Evolutionary conservation across 2,888 invertebrate species (phyloP), one percentile per base, ranked within the genome.

Genomic region (Oasisia sp.): DNA sequence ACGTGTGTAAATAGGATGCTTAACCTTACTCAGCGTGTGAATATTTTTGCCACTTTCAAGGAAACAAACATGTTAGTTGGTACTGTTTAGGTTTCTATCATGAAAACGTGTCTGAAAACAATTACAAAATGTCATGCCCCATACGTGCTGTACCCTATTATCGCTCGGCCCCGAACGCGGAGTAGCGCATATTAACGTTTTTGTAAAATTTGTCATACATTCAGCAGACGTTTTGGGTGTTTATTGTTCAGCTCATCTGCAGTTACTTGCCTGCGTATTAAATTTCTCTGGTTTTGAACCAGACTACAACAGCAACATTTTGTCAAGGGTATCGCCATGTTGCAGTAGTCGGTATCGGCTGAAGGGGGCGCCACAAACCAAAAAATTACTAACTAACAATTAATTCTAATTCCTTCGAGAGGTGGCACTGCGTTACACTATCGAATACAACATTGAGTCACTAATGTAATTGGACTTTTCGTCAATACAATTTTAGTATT

Each of bases 241-340:
- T 19, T n/a, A 74, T 74, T 27, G 27, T 74, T 74, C n/a, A n/a
- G 14, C 27, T 74, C 74, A 27, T 27, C 27, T 74, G 27, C 27
- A 74, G 74, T 74, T 3, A 74, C 74, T 74, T 74, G 74, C 74
- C 74, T 74, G 74, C 74, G 74, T 74, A 74, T 74, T n/a, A 74
- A 74, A 74, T 74, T 19, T 19, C n/a, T 74, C 27, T 74, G 74
- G 74, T 74, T 74, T n/a, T 74, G 74, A 74, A 74, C 74, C 74
- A 74, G 27, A n/a, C n/a, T 27, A 74, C 74, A 74, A 74, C 74
- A 74, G 74, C 74, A 74, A 74, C 74, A 74, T 74, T 74, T 74
- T n/a, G 74, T 74, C 74, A 74, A 74, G 74, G 74, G 74, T 74
- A 74, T n/a, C 74, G 74, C 74, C 74, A 74, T 74, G 74, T 74